Evolutionary conservation across 2,113 vertebrate genomes (phyloP).

Genomic region (Hyperoodon ampullatus): DNA sequence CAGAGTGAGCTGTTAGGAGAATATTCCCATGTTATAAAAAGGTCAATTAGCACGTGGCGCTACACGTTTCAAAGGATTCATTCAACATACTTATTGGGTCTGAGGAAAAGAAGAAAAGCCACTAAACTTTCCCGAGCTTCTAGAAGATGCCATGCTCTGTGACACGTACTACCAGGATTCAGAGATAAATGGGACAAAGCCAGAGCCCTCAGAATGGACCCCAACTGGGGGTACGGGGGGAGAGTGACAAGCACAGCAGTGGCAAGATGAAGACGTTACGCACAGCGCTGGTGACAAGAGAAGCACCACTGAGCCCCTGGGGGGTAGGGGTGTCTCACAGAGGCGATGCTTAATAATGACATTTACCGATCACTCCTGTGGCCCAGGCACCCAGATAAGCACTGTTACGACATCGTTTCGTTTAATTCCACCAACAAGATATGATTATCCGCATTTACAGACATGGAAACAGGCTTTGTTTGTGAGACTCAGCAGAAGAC

Average conservation of each 20-base stretch:
- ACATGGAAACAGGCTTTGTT: not conserved
- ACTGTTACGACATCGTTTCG: not conserved
- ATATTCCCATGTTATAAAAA: not conserved
- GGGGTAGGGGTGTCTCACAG: not conserved
- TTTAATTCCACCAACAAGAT: not conserved
- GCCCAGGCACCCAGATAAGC: not conserved
- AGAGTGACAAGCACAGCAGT: not conserved
- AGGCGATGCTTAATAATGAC: not conserved
- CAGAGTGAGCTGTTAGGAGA: not conserved
- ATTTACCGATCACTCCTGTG: not conserved
- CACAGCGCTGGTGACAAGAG: not conserved
- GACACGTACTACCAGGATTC: not conserved
- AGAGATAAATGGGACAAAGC: not conserved
- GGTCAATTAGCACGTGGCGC: no score
- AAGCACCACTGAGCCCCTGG: rapidly evolving
- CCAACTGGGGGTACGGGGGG: not conserved
- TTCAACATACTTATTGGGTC: not conserved
- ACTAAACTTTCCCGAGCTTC: not conserved
- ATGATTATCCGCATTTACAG: not conserved
- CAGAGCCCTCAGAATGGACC: not conserved
- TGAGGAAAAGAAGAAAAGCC: not conserved
- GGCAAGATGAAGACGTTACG: not conserved
- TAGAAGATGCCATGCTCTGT: not conserved
- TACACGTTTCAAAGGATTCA: not conserved
- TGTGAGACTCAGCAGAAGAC: not conserved